These are phyloP conservation scores for Petaurus breviceps DNA, from an alignment of 2,113 vertebrate species.

Conservation along the genomic window DNA sequence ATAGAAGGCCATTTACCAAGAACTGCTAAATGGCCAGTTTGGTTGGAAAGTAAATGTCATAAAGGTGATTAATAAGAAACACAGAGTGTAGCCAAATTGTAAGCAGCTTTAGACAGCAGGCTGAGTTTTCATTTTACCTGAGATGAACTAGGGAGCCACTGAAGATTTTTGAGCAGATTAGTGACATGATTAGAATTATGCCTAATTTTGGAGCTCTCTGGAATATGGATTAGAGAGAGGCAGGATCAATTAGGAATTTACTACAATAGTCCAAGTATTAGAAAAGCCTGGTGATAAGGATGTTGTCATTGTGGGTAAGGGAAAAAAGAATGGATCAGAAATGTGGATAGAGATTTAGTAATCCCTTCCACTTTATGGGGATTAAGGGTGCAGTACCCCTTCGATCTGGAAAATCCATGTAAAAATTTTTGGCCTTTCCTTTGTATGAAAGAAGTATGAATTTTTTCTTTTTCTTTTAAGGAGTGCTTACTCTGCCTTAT, in stretches of 20 bases:
- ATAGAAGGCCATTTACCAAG: background rate
- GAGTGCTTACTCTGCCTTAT: too few species aligned
- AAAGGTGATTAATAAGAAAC: background rate
- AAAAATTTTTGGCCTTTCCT: too few species aligned
- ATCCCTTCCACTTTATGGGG: too few species aligned
- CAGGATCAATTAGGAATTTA: background rate
- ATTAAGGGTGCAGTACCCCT: too few species aligned
- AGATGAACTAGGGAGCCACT: background rate
- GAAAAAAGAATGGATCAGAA: background rate
- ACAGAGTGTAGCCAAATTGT: background rate
- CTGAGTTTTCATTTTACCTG: background rate
- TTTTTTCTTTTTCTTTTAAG: too few species aligned
- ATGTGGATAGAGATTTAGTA: background rate
- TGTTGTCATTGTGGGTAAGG: background rate
- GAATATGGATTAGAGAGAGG: background rate
- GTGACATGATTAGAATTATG: background rate
- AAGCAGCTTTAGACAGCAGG: background rate
- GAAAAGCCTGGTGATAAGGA: background rate
- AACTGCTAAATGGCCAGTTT: background rate
- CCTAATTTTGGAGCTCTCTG: background rate
- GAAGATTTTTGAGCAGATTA: background rate
- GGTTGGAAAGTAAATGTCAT: background rate
- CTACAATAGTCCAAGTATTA: background rate
- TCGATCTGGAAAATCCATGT: too few species aligned
- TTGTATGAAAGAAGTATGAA: too few species aligned